Conservation (phyloP, 2,888 invertebrate genomes). For the Drosophila robusta region DNA sequence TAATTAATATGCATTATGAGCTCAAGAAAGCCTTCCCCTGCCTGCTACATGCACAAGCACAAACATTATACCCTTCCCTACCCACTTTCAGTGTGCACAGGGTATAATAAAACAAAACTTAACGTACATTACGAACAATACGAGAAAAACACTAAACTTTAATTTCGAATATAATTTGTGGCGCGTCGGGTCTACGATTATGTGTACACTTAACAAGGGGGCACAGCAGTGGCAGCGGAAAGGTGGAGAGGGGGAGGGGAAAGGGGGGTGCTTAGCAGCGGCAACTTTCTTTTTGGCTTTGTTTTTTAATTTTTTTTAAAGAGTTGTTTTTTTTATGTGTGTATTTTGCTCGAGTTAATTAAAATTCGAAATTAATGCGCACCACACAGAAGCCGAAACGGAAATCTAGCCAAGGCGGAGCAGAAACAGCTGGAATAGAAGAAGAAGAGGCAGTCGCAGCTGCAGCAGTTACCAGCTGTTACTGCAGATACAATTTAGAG, state of each 20-base stretch:
- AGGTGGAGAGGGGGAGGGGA: not conserved
- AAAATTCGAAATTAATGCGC: constrained; percentile 74
- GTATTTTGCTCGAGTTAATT: constrained; percentile 62
- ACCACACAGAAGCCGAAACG: constrained; percentile 14
- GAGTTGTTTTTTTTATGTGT: constrained; percentile 25
- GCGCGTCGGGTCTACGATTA: constrained; percentile 23
- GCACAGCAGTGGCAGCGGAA: not conserved
- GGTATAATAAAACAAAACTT: constrained; percentile 4
- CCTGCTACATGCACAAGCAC: too few species aligned
- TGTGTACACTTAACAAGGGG: constrained; percentile 20
- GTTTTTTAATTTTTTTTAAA: constrained; percentile 25
- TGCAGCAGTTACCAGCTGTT: not conserved
- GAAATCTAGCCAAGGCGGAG: not conserved
- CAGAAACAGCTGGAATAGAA: constrained; percentile 11
- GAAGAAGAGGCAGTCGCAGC: not conserved
- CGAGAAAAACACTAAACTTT: constrained; percentile 43
- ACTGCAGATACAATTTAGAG: constrained; percentile 44
- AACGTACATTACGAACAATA: constrained; percentile 20
- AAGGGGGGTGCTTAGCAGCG: constrained; percentile 21
- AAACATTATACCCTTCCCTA: not conserved
- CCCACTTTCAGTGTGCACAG: not conserved
- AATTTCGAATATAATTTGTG: constrained; percentile 35
- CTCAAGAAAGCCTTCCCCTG: too few species aligned
- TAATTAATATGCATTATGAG: too few species aligned
- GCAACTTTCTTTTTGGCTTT: constrained; percentile 66